Evolutionary conservation across 2,888 invertebrate species (phyloP), one percentile per base, ranked within the genome.

Genomic region (Drosophila mimetica): DNA sequence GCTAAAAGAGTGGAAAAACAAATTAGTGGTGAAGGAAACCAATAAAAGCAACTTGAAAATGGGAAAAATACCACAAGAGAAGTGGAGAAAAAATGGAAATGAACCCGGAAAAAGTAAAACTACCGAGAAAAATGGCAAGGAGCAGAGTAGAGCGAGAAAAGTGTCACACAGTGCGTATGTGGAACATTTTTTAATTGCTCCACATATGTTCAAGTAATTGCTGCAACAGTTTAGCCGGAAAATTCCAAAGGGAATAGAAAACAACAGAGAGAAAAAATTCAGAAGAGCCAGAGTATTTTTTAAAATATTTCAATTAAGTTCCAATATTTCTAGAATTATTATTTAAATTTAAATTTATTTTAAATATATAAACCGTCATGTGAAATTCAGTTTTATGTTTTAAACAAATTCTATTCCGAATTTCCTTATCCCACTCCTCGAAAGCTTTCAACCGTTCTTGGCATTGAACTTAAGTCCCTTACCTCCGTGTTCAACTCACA

Each of bases 171-270:
- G 64, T 70, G 73, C 80, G 76, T 82, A 86, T 83, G 78, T 66
- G 78, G 67, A 80, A 86, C 73, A 42, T 71, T 86, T 70, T 83
- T 76, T 83, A 86, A 82, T 86, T 83, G 86, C 59, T 57, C 54
- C 73, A 78, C 82, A 86, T 86, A 78, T 76, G 86, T 66, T 73
- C 44, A 30, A 59, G 73, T 80, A 82, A 86, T 82, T 86, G 86
- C 73, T 79, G 59, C 47, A 48, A 54, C 71, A 75, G 79, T 71
- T 79, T 71, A 78, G 58, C 65, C 55, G 53, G 48, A 46, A 63
- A 52, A 57, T 36, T 39, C 41, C 32, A 9, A 37, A 8, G 30
- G 32, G 44, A 32, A 14, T 46, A n/a, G 37, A 18, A 8, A 11
- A n/a, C 2, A 8, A 16, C 22, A 34, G 22, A 34, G 53, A 8